Evolutionary conservation across 2,888 invertebrate species (phyloP), one percentile per base, ranked within the genome.

Genomic region (Patella depressa): DNA sequence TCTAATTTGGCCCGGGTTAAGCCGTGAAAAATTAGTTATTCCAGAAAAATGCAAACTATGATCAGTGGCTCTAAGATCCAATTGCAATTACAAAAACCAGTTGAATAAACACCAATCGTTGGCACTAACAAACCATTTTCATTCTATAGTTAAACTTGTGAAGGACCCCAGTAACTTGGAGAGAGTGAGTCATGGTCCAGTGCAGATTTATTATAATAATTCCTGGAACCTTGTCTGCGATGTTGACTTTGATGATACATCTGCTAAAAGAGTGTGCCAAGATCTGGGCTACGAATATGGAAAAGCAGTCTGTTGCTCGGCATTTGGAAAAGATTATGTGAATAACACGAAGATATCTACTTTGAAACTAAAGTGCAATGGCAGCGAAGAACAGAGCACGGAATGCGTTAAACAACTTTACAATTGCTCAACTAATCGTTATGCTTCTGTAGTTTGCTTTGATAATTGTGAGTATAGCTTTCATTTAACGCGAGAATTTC

Each of bases 381-480:
- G 83, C 15, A 29, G 53, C 7, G 81, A 83, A 15, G 79, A 72
- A 14, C 29, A 73, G 3, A 81, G 82, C 0, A 78, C 78, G 3
- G 79, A 82, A 12, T 89, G 89, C 78, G 70, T 87, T 34, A 7
- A 45, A 45, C 45, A 76, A 2, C 80, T 78, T 1, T 24, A 12
- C 24, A 85, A 85, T 75, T 83, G 83, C 57, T 24, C 59, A 14
- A 80, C 84, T 5, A 80, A 81, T n/a, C 79, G 78, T 53, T 88
- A 88, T 78, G 85, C 86, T 12, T 88, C 88, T 2, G 87, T 87
- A 1, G 80, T 85, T 29, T 88, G 89, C 77, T 86, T 84, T 69
- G 78, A 80, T 59, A 74, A 69, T 45, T 45, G 45, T 45, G 45
- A 45, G 45, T 45, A 45, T 9, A 45, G 45, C 7, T 9, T 45